Percentiles rank a stretch among this genome's conserved stretches.
phyloP scores from a whole-genome alignment of 2,113 vertebrate genomes.

The Pseudorhombus dupliciocellatus region DNA sequence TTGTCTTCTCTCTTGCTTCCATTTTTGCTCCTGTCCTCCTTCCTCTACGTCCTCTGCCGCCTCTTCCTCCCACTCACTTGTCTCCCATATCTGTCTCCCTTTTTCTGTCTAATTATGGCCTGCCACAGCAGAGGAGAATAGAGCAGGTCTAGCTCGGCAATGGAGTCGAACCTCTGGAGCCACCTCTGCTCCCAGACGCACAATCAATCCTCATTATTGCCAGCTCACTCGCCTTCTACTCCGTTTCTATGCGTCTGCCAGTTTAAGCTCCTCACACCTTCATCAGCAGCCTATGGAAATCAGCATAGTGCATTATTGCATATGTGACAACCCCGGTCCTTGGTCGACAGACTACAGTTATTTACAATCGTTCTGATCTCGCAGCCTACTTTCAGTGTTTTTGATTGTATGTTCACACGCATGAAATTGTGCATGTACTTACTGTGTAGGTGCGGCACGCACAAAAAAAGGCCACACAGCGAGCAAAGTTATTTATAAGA shows the following conservation, averaged over 20 bases:
- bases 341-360: constrained; percentile 27
- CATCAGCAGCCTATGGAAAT: constrained; percentile 28
- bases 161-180: constrained; percentile 61
- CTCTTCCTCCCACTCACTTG: constrained; percentile 63
- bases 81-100: constrained; percentile 63
- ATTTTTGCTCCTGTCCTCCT: constrained; percentile 50
- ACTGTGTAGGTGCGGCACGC: background rate
- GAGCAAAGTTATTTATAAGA: constrained; percentile 64
- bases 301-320: constrained; percentile 24
- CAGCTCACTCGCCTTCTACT: constrained; percentile 38
- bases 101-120: constrained; percentile 76
- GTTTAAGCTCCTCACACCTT: constrained; percentile 47
- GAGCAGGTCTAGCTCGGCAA: constrained; percentile 63
- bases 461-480: constrained; percentile 41
- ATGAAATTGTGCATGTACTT: background rate
- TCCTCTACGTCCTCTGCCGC: constrained; percentile 50
- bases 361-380: constrained; percentile 43
- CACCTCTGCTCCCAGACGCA: constrained; percentile 67
- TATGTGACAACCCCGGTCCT: constrained; percentile 26
- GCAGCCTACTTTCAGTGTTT: constrained; percentile 20
- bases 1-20: constrained; percentile 41
- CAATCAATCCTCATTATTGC: constrained; percentile 74
- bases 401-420: constrained; percentile 17
- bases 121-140: constrained; percentile 61
- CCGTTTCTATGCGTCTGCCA: constrained; percentile 40